phyloP scores from a whole-genome alignment of 2,797 vertebrate species.

The Nannoperca australis region DNA sequence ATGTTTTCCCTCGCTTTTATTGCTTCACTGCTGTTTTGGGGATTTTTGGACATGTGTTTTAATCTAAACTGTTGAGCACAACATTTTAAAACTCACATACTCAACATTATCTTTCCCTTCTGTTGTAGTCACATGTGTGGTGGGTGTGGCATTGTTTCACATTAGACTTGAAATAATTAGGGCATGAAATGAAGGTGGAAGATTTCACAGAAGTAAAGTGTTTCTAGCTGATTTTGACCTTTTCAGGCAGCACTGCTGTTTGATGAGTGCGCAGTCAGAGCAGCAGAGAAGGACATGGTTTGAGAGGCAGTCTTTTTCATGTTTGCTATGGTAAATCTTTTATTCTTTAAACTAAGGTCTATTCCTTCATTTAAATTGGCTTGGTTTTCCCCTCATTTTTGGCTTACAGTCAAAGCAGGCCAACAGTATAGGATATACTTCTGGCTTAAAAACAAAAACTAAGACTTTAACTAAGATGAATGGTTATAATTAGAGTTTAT shows the following conservation, averaged over 20 bases:
- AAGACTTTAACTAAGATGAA: conserved; percentile 49
- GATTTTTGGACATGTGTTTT: not conserved
- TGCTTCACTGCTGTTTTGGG: not conserved
- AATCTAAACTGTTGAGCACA: not conserved
- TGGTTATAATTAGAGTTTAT: conserved; percentile 18
- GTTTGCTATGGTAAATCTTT: conserved; percentile 38
- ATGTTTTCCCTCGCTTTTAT: not conserved
- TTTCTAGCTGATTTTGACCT: conserved; percentile 53
- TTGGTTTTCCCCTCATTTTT: conserved; percentile 19
- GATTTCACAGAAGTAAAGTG: conserved; percentile 49
- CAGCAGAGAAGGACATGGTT: conserved; percentile 31
- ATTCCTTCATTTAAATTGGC: conserved; percentile 35
- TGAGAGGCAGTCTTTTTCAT: conserved; percentile 41
- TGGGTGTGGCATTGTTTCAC: conserved; percentile 19
- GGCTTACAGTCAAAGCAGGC: conserved; percentile 13
- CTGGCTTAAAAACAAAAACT: conserved; percentile 22
- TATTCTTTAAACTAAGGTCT: conserved; percentile 40
- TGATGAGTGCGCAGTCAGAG: conserved; percentile 41
- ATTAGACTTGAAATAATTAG: conserved; percentile 54
- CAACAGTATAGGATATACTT: conserved; percentile 22
- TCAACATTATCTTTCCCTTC: not conserved
- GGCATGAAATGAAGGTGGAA: conserved; percentile 41
- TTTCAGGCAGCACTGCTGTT: conserved; percentile 45
- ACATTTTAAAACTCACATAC: not conserved
- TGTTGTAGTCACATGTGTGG: not conserved